Conservation (phyloP, 1,140 invertebrate species). For the Leptopilina boulardi region DNA sequence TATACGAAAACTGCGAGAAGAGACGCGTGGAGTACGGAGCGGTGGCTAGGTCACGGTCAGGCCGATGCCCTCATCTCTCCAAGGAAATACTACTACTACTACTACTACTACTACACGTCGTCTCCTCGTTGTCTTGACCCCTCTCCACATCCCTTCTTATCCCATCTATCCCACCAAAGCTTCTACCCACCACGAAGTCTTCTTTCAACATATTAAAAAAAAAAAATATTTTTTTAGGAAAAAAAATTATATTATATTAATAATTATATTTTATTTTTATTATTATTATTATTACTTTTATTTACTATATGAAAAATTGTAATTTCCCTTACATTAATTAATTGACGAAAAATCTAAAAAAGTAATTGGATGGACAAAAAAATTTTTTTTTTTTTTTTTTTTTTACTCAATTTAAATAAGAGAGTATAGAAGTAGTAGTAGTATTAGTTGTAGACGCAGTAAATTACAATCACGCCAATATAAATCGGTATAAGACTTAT, state of each 20-base stretch:
- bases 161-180: background rate
- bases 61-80: conserved; percentile 72
- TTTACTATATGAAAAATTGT: no score
- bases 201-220: background rate
- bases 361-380: no score
- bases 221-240: no score
- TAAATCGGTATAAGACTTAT: conserved; percentile 42
- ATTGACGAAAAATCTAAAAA: no score
- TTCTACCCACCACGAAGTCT: background rate
- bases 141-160: conserved; percentile 15
- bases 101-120: conserved; percentile 40
- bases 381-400: no score
- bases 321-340: no score
- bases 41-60: conserved; percentile 74
- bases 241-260: no score
- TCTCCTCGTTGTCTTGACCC: conserved; percentile 34
- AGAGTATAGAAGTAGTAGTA: background rate
- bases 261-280: no score
- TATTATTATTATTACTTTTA: no score
- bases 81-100: conserved; percentile 52
- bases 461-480: conserved; percentile 44
- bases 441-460: conserved; percentile 13
- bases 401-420: background rate
- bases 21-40: conserved; percentile 53
- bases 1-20: conserved; percentile 43